Base-by-base conservation (phyloP, 1,140 invertebrate genomes). In the Harpegnathos saltator region DNA sequence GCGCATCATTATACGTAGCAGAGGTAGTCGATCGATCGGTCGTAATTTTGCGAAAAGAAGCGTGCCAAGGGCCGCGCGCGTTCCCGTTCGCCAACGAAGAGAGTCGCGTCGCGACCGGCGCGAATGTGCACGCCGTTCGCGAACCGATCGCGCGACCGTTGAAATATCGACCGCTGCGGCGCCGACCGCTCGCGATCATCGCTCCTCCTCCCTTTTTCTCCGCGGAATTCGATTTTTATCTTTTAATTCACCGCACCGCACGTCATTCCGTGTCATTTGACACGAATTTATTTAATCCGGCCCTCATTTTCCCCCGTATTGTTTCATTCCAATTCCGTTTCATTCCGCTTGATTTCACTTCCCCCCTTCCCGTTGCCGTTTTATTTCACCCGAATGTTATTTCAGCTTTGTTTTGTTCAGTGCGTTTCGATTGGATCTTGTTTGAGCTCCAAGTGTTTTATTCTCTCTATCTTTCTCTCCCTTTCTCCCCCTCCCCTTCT, bases 21-120 rank as follows among this genome's bases (percentile, higher is more conserved):
- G 26, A 54, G 26, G 74, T 63, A 12, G 33, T 29, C 26, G 61
- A 80, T 80, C 75, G 75, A 80, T 80, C 33, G 22, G 52, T n/a
- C 17, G 65, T 69, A 80, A 80, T 80, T 69, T 80, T 69, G 75
- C 63, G 75, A 69, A 44, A 80, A 69, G 75, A 80, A 80, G 52
- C 75, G 75, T 80, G 75, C 75, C 75, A 80, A 80, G 75, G 75
- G 75, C 50, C 62, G 62, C 72, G 72, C 29, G 74, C 29, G 74
- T 26, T 78, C 62, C 19, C 62, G 29, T 68, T 78, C 62, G 15
- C 50, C n/a, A 12, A 12, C 26, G 33, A n/a, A 17, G 56, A 17
- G 38, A 61, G 15, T 24, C 24, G n/a, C 56, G 52, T 48, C 61
- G 22, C 19, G 26, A n/a, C n/a, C n/a, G n/a, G n/a, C n/a, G n/a